Evolutionary conservation across 2,113 vertebrate genomes (phyloP), one percentile per base, ranked within the genome.

Genomic region (Leucoraja erinaceus): DNA sequence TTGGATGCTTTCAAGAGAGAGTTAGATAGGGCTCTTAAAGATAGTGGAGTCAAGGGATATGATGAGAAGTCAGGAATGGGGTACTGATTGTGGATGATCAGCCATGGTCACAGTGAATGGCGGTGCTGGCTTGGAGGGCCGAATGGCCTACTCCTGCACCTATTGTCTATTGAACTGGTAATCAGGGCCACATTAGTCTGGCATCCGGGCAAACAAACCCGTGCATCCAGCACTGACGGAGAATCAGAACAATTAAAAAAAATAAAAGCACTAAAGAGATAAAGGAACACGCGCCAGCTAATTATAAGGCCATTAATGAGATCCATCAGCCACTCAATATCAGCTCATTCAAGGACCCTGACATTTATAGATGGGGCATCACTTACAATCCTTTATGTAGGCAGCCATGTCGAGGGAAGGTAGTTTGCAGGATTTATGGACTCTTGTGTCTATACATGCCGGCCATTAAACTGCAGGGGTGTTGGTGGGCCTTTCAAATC

Each of bases 371-470:
- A 93, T 93, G 72, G 33, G 74, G 61, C 78, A 54, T 74, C 93
- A 86, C 70, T 94, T 94, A 93, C 93, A 93, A 94, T 93, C 93
- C 93, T 94, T 94, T 93, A 94, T 94, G 94, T 94, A 93, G 94
- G 93, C 93, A 93, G 93, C 93, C 93, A 93, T 94, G 93, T 94
- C 94, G 93, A 93, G 90, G 93, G 93, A 94, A 81, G 74, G 84
- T 94, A 93, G 93, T 94, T 94, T 93, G 94, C 94, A 93, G 94
- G 94, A 95, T 94, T 95, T 94, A 94, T 94, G 93, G 86, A 93
- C 93, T 94, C 28, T 68, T 84, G 81, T 93, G 93, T 93, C 93
- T 61, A 93, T 92, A 90, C 93, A 0, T 31, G 93, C 93, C 93
- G 93, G 94, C 94, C 83, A 93, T 94, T 93, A 93, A 95, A 94